These are phyloP conservation scores for Adelosebastes latens DNA, from an alignment of 2,797 vertebrate genomes.

Conservation along the genomic window DNA sequence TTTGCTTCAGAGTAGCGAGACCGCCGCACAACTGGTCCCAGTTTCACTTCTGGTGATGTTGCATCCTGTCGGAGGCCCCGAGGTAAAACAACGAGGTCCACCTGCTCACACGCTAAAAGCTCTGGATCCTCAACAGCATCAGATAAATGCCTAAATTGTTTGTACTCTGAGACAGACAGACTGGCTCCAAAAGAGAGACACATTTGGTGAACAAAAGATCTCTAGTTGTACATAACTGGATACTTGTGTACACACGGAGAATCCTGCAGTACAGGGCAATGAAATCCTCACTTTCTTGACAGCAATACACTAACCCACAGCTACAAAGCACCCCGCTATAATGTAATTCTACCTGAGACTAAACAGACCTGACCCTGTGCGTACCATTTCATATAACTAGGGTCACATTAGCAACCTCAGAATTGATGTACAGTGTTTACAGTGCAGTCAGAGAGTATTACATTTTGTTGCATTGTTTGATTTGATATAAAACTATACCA, in stretches of 20 bases:
- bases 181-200: conserved; percentile 14
- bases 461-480: background rate
- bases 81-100: conserved; percentile 42
- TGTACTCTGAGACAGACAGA: conserved; percentile 19
- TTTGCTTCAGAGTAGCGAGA: background rate
- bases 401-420: background rate
- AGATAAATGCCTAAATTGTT: conserved; percentile 27
- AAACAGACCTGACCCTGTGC: background rate
- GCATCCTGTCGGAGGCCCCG: conserved; percentile 13
- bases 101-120: conserved; percentile 25
- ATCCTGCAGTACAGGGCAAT: conserved; percentile 10
- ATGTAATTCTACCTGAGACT: background rate
- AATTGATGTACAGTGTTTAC: background rate
- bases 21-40: background rate
- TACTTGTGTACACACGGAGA: conserved; percentile 19
- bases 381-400: background rate
- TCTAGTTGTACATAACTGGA: conserved; percentile 9
- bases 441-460: background rate
- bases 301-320: background rate
- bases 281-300: background rate
- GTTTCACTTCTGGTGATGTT: conserved; percentile 13
- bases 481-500: background rate
- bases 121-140: conserved; percentile 13
- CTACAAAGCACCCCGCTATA: background rate
- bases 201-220: conserved; percentile 42